Percentiles rank a stretch among this genome's conserved stretches.
Evolutionary conservation across 2,888 invertebrate genomes (phyloP).

Genomic region (Branchellion lobata): DNA sequence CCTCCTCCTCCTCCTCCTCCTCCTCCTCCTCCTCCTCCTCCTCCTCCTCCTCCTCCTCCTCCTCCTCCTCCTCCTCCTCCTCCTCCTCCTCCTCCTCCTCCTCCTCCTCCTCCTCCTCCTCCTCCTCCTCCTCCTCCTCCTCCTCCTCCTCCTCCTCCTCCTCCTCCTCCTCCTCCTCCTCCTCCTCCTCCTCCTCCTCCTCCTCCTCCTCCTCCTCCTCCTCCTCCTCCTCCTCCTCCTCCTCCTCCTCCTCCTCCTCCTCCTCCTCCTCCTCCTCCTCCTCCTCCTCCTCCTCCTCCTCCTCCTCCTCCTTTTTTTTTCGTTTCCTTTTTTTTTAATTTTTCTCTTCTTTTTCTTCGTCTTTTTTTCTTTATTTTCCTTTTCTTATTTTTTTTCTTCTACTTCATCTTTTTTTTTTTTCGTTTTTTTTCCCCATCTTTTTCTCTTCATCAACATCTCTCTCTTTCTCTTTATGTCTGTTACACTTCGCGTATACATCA

Average conservation of each 20-base stretch:
- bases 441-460: not conserved
- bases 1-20: not conserved
- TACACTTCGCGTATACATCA: too few species aligned
- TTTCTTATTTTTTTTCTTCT: too few species aligned
- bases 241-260: not conserved
- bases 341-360: too few species aligned
- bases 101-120: constrained; percentile 25
- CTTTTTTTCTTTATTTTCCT: too few species aligned
- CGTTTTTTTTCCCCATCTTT: too few species aligned
- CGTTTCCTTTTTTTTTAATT: too few species aligned
- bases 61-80: not conserved
- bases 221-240: not conserved
- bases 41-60: not conserved
- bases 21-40: not conserved
- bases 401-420: too few species aligned
- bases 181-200: constrained; percentile 3
- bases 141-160: constrained; percentile 8
- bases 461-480: too few species aligned
- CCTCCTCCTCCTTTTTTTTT: too few species aligned
- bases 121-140: not conserved
- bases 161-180: constrained; percentile 9
- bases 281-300: not conserved
- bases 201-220: constrained; percentile 8
- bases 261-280: not conserved
- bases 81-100: not conserved